Base-by-base conservation (phyloP, 2,888 invertebrate genomes). In the Hypomecis punctinalis region DNA sequence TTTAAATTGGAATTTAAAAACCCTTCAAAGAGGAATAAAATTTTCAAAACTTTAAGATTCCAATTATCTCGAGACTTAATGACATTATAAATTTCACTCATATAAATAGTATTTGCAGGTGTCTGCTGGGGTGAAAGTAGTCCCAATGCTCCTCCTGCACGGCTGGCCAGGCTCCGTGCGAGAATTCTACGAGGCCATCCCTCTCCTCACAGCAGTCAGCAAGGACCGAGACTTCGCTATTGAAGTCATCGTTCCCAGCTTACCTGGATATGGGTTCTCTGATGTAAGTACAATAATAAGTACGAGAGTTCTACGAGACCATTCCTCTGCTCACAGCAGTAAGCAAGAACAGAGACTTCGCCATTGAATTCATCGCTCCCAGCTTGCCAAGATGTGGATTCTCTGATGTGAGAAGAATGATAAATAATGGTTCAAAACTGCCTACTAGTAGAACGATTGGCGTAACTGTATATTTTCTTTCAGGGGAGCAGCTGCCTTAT, bases 101-200 rank as follows among this genome's bases (percentile, higher is more conserved):
- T 23, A 23, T 23, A 23, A 23, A 23, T 23, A 2, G 3, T 23
- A 23, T 23, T 23, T 23, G 23, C 23, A 90, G 88, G 84, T 83
- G 0, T 79, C 86, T 0, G 59, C 76, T 40, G 84, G 83, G 6
- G 78, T 81, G 0, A 77, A 93, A 72, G 91, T 95, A 0, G 76
- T 96, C 0, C 97, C 97, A 0, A 72, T 97, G 1, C 83, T 97
- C 0, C 75, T 97, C 8, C 87, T 96, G 3, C 97, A 98, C 80
- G 97, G 97, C 39, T 97, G 97, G 97, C 97, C 97, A 0, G 97
- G 97, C 0, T 96, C 96, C 0, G 93, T 97, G 0, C 89, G 95
- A 8, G 97, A 97, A 89, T 97, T 97, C 83, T 95, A 96, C 79
- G 95, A 95, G 68, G 89, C 96, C 0, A 94, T 96, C 45, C 96